These are phyloP conservation scores for Potamarius usumacintae DNA, from an alignment of 2,113 vertebrate species.

Conservation along the genomic window DNA sequence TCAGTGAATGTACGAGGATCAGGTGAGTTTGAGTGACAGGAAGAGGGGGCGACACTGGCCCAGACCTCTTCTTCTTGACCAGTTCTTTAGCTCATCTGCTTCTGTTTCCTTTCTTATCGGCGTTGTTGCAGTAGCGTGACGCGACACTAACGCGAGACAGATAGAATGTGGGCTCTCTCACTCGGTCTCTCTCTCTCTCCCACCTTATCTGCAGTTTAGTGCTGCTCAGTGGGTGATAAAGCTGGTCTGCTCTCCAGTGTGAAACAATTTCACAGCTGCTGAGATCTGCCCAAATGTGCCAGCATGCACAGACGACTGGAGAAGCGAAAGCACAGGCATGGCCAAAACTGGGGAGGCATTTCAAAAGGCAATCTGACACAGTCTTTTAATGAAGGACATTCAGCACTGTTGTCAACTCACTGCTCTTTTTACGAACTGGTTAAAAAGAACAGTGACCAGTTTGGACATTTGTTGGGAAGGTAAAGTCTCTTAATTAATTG, in stretches of 20 bases:
- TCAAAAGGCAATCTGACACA: conserved; percentile 44
- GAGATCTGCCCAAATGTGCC: conserved; percentile 38
- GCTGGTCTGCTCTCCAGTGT: conserved; percentile 48
- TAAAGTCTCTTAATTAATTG: conserved; percentile 20
- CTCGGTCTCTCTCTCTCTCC: conserved; percentile 23
- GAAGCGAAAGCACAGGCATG: conserved; percentile 19
- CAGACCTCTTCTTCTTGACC: conserved; percentile 34
- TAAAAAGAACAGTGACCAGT: not conserved
- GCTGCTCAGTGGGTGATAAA: conserved; percentile 56
- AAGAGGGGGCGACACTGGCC: not conserved
- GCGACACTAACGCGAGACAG: conserved; percentile 39
- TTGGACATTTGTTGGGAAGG: conserved; percentile 27
- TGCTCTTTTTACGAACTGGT: not conserved
- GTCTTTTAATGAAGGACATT: conserved; percentile 47
- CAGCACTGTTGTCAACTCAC: conserved; percentile 25
- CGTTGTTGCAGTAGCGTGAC: conserved; percentile 30
- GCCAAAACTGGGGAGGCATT: conserved; percentile 42
- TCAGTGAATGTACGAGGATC: conserved; percentile 11
- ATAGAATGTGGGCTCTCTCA: conserved; percentile 35
- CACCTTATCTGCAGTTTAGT: conserved; percentile 53
- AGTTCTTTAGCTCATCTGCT: conserved; percentile 40
- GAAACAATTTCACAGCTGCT: conserved; percentile 52
- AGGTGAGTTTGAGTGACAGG: conserved; percentile 24
- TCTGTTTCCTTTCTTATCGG: conserved; percentile 51
- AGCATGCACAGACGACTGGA: conserved; percentile 21